Evolutionary conservation across 2,113 vertebrate species (phyloP).

Genomic region (Apteryx mantelli): DNA sequence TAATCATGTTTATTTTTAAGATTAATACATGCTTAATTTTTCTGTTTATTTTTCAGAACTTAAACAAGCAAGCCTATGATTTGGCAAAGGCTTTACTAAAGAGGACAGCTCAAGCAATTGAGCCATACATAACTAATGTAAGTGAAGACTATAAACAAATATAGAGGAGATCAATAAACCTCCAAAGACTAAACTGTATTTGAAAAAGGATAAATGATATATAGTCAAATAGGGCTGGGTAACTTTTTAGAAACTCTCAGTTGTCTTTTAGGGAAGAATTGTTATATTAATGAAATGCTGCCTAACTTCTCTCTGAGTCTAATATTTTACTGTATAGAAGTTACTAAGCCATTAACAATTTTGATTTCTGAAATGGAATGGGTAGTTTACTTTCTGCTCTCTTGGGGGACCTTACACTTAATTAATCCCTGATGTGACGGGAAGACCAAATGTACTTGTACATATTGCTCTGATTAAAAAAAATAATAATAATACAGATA

Average conservation of each 20-base stretch:
- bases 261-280: background rate
- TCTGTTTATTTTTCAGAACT: conserved; percentile 81
- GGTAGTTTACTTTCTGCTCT: background rate
- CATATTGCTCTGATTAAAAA: background rate
- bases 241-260: background rate
- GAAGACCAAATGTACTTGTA: background rate
- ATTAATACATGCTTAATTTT: background rate
- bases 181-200: background rate
- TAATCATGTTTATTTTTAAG: background rate
- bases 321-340: background rate
- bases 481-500: background rate
- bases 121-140: conserved; percentile 99
- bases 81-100: conserved; percentile 97
- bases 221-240: background rate
- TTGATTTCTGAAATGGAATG: background rate
- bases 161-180: background rate
- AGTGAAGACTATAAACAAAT: conserved; percentile 69
- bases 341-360: background rate
- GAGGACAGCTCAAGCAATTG: conserved; percentile 97
- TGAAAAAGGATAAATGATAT: background rate
- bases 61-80: conserved; percentile 99
- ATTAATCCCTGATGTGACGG: background rate
- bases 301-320: background rate
- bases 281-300: background rate
- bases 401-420: background rate